Evolutionary conservation across 2,888 invertebrate species (phyloP).

Genomic region (Drosophila mimica): DNA sequence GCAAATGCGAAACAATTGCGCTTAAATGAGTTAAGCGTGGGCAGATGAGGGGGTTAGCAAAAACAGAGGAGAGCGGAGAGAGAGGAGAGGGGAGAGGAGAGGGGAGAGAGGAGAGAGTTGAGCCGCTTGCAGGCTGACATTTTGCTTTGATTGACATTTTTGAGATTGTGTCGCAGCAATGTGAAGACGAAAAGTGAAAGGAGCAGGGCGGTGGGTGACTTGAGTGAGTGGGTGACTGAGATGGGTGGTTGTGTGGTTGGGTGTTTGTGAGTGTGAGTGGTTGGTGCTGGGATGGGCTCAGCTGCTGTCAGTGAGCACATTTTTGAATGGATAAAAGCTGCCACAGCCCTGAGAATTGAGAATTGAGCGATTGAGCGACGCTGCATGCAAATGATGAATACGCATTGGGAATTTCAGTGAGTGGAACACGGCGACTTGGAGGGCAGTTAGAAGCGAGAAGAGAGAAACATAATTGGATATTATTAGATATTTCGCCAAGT

Average conservation of each 20-base stretch:
- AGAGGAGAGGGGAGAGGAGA: too few species aligned
- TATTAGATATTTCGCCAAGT: neutral
- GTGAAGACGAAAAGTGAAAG: neutral
- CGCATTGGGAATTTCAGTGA: constrained; percentile 14
- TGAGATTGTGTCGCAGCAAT: constrained; percentile 35
- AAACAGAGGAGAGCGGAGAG: neutral
- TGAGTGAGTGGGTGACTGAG: neutral
- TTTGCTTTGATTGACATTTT: constrained; percentile 73
- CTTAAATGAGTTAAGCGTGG: constrained; percentile 17
- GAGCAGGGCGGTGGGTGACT: neutral
- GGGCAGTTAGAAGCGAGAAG: neutral
- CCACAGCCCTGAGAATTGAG: constrained; percentile 3
- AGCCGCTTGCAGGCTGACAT: constrained; percentile 53
- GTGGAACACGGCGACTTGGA: neutral
- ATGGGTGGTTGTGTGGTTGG: neutral
- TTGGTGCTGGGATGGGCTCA: constrained; percentile 38
- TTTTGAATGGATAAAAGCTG: constrained; percentile 34
- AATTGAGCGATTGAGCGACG: constrained; percentile 10
- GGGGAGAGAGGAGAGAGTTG: neutral
- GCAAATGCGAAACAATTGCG: constrained; percentile 47
- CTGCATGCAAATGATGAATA: constrained; percentile 35
- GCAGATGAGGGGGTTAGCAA: neutral
- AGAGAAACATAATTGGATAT: neutral
- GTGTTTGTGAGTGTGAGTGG: neutral
- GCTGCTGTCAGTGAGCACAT: constrained; percentile 52